These are phyloP conservation scores for Mormoops blainvillei DNA, from an alignment of 2,113 vertebrate genomes.

Conservation along the genomic window DNA sequence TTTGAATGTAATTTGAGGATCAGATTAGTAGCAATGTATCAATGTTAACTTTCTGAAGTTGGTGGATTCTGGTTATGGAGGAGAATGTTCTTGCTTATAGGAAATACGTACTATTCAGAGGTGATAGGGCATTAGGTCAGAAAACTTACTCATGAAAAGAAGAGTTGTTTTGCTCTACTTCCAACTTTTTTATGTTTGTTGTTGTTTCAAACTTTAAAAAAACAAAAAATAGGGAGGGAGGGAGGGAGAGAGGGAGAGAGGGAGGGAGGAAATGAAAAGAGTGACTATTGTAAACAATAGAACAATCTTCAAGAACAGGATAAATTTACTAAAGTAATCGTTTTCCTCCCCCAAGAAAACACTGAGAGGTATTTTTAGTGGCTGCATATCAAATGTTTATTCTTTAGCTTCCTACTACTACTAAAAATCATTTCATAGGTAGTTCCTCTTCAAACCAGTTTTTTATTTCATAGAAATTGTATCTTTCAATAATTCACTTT, in stretches of 20 bases:
- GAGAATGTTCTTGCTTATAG: background rate
- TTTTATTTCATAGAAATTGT: conserved; percentile 69
- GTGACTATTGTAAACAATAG: background rate
- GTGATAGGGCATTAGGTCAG: background rate
- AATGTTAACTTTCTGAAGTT: background rate
- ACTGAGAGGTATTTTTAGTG: background rate
- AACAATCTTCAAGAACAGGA: background rate
- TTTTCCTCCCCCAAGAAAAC: background rate
- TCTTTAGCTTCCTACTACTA: background rate
- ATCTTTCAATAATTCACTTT: conserved; percentile 1
- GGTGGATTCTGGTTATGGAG: background rate
- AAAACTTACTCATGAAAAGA: background rate
- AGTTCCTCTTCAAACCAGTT: conserved; percentile 18
- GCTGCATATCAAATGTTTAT: conserved; percentile 34
- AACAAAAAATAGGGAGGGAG: background rate
- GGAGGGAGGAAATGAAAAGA: background rate
- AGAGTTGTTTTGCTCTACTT: background rate
- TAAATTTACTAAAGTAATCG: background rate
- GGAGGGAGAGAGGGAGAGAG: background rate
- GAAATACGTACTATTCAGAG: background rate
- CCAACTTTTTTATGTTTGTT: background rate
- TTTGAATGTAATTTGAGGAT: background rate
- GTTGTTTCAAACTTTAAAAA: background rate
- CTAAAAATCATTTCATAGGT: background rate
- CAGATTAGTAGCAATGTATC: background rate